phyloP scores from a whole-genome alignment of 2,797 vertebrate genomes.

The Streptopelia turtur region DNA sequence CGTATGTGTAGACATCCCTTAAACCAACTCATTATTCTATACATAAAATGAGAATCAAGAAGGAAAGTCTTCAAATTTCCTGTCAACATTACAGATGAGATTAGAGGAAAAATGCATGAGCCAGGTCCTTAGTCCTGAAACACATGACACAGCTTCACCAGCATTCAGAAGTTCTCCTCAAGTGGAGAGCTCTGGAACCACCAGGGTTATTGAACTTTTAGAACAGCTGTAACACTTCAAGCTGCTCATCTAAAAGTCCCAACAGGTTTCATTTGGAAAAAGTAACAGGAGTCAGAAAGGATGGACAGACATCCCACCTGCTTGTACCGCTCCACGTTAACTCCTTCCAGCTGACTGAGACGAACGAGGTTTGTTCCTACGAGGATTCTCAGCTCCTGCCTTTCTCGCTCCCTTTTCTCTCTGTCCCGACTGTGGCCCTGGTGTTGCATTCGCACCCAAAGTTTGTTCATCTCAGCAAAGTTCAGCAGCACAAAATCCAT shows the following conservation, averaged over 20 bases:
- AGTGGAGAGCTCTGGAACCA: background rate
- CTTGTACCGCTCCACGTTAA: slow-evolving; percentile 97
- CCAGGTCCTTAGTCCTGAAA: background rate
- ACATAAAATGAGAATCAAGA: background rate
- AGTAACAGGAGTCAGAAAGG: background rate
- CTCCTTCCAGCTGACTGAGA: slow-evolving; percentile 96
- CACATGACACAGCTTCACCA: background rate
- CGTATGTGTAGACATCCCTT: background rate
- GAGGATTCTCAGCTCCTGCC: slow-evolving; percentile 95
- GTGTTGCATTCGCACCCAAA: slow-evolving; percentile 99
- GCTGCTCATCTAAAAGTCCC: background rate
- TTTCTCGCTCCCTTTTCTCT: slow-evolving; percentile 95
- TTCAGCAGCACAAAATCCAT: slow-evolving; percentile 98
- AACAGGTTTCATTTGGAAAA: background rate
- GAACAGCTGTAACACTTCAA: background rate
- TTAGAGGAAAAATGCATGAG: background rate
- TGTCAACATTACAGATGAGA: background rate
- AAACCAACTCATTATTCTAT: background rate
- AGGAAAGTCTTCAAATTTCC: background rate
- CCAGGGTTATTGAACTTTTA: background rate
- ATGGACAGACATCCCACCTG: slow-evolving; percentile 81
- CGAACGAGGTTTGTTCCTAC: slow-evolving; percentile 97
- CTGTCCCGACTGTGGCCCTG: slow-evolving; percentile 97
- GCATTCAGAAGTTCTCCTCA: background rate
- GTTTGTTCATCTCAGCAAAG: slow-evolving; percentile 99